Percentiles rank a stretch among this genome's conserved stretches.
Conservation (phyloP, 1,140 invertebrate species). For the Ceratosolen fusciceps region DNA sequence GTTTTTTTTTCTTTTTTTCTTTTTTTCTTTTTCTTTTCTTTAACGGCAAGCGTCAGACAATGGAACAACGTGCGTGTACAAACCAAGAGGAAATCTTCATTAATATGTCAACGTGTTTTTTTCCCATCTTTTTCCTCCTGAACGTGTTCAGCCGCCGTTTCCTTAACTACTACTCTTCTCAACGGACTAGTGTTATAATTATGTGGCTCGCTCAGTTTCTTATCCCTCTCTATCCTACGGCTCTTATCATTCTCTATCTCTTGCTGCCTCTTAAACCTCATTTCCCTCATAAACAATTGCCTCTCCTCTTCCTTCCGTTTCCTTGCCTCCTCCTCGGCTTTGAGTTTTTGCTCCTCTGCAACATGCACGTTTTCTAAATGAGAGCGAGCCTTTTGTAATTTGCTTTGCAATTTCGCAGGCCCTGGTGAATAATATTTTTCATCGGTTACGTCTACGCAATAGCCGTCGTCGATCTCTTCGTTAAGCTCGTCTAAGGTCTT, state of each 20-base stretch:
- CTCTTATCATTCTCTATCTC: slow-evolving; percentile 8
- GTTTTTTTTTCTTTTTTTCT: too few species aligned
- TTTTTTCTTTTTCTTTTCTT: too few species aligned
- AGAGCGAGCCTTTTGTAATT: slow-evolving; percentile 4
- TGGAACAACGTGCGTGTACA: too few species aligned
- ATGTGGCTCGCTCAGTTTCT: too few species aligned
- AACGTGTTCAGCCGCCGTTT: too few species aligned
- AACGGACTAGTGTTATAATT: too few species aligned
- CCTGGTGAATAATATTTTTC: slow-evolving; percentile 19
- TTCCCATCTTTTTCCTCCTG: too few species aligned
- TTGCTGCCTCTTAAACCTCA: slow-evolving; percentile 6
- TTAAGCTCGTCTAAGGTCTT: slow-evolving; percentile 22
- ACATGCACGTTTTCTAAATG: slow-evolving; percentile 8
- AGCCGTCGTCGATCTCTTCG: slow-evolving; percentile 28
- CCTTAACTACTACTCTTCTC: too few species aligned
- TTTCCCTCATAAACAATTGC: slow-evolving; percentile 18
- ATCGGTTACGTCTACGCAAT: slow-evolving; percentile 31
- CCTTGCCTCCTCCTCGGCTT: slow-evolving; percentile 20
- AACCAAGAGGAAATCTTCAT: too few species aligned
- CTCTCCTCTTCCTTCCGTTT: slow-evolving; percentile 32
- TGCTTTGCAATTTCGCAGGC: neutral
- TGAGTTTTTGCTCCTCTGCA: slow-evolving; percentile 7
- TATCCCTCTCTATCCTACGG: slow-evolving; percentile 5
- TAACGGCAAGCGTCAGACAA: too few species aligned
- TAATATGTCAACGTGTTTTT: too few species aligned